Percentiles rank a stretch among this genome's conserved stretches.
Conservation (phyloP, 2,797 vertebrate species). For the Acanthurus tractus region DNA sequence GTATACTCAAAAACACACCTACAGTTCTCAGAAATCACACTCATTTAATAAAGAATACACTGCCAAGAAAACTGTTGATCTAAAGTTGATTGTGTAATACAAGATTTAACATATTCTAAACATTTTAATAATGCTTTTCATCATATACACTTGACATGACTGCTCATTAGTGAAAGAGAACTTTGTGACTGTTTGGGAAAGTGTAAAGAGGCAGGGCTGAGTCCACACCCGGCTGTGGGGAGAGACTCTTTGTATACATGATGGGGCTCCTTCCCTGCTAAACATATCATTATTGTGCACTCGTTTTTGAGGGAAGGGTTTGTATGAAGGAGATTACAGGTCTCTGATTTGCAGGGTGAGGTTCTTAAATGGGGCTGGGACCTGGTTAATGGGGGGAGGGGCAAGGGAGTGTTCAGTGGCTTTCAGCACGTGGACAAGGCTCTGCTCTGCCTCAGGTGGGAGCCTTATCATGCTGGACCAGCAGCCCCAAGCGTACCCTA, state of each 20-base stretch:
- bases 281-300: slow-evolving; percentile 12
- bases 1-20: too few relatives aligned
- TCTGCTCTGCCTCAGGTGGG: background rate
- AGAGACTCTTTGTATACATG: slow-evolving; percentile 3
- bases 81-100: too few relatives aligned
- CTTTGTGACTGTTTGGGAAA: slow-evolving; percentile 5
- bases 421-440: background rate
- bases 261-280: background rate
- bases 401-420: background rate
- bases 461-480: background rate
- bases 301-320: slow-evolving; percentile 23
- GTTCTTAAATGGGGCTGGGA: background rate
- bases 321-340: slow-evolving; percentile 31
- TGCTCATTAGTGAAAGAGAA: background rate
- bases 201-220: background rate
- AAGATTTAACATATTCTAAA: too few relatives aligned
- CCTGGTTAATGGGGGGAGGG: background rate
- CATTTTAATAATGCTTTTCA: too few relatives aligned
- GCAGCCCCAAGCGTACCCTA: background rate
- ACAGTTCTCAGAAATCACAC: too few relatives aligned
- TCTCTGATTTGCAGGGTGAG: slow-evolving; percentile 22
- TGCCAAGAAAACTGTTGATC: too few relatives aligned
- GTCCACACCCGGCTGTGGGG: slow-evolving; percentile 8
- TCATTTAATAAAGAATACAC: too few relatives aligned
- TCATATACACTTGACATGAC: background rate